Base-by-base conservation (phyloP, 2,797 vertebrate genomes). In the Tinamus major region DNA sequence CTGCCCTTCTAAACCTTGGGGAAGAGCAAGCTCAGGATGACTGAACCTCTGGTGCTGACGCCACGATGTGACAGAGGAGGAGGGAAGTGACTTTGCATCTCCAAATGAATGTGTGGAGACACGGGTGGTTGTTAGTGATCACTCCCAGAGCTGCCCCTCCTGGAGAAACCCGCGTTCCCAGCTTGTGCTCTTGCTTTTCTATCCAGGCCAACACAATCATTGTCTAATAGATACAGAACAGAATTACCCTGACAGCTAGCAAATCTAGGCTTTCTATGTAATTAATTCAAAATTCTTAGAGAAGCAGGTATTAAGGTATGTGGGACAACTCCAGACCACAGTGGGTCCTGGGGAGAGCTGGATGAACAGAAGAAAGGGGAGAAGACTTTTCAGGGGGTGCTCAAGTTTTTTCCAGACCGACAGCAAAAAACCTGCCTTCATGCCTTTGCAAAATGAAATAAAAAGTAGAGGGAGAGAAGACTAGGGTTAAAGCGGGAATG, bases 101-200 rank as follows among this genome's bases (percentile, higher is more conserved):
- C 93, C 86, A 89, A 84, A 81, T 88, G 89, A 92, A 71, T 39
- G 37, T 84, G 82, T 72, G 55, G 48, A 82, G 89, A 75, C 10
- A 21, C 39, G 64, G 72, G 88, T 0, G 18, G 59, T 29, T 87
- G 79, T 79, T 77, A 87, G 48, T 24, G 74, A 91, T 89, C 87
- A 69, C 46, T 96, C 90, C 62, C 93, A 89, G 87, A 92, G 55
- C 83, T 89, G 76, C 89, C 79, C 69, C 76, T 94, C 84, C 77
- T 3, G 1, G 90, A 87, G 64, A 35, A 74, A 79, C 90, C 63
- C 15, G 0, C 79, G 75, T 80, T 91, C 92, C 86, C 9, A 0
- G 95, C 90, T 51, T 0, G 1, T 69, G 79, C 74, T 85, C 76
- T 81, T 70, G 39, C 39, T 94, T 39, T 91, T 65, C 83, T 91